Evolutionary conservation across 2,888 invertebrate genomes (phyloP), one percentile per base, ranked within the genome.

Genomic region (Drosophila formosana): DNA sequence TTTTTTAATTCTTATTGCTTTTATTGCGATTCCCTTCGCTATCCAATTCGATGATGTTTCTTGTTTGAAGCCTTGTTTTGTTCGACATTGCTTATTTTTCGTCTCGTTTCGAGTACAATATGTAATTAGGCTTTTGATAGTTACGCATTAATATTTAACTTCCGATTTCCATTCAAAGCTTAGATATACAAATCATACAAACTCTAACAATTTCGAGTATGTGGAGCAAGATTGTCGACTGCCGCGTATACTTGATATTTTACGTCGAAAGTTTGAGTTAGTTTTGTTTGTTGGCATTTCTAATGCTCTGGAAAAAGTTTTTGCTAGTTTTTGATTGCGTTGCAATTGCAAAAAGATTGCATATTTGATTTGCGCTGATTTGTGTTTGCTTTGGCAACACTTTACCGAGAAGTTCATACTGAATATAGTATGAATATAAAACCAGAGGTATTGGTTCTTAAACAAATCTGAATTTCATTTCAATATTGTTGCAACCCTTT

Each of bases 81-180:
- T 58, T 30, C 41, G 60, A 47, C 57, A 58, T 61, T 68, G 43
- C n/a, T 18, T 47, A 28, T 64, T 47, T 50, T 83, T 80, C 76
- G 74, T 74, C 78, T 83, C 78, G 75, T 82, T 80, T 80, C 70
- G 74, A 66, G 80, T 67, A 68, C 75, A 79, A 79, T 75, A 74
- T 77, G 81, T 86, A 85, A 86, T 88, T 88, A 82, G 49, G 60
- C 73, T 77, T 75, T 77, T 75, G 73, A 72, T 81, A 68, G 71
- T 79, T 72, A 61, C 67, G 73, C 80, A 76, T 84, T 81, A 78
- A 79, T 75, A 79, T 83, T 83, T 75, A 80, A 70, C 57, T 62
- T 47, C 43, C 62, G 39, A 55, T 64, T 50, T n/a, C 41, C 32
- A 34, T 41, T 55, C 49, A 57, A 70, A 70, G 56, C 71, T 63